Evolutionary conservation across 2,113 vertebrate genomes (phyloP).

Genomic region (Ptilonorhynchus violaceus): DNA sequence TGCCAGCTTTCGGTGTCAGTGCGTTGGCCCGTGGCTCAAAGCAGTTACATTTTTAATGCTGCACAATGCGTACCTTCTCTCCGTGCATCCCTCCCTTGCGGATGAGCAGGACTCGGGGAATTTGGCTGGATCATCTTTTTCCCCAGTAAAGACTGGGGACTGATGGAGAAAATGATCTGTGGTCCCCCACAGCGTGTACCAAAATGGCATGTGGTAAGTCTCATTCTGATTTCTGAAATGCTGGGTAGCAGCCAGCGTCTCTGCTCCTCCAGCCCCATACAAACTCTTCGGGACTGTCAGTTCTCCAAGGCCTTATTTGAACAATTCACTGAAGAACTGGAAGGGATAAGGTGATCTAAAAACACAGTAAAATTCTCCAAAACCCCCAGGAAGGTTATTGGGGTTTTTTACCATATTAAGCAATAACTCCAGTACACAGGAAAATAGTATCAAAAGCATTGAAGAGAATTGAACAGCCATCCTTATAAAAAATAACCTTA

Average conservation of each 20-base stretch:
- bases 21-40: conserved; percentile 15
- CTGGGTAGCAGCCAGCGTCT: neutral
- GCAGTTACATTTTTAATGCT: neutral
- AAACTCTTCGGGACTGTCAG: conserved; percentile 27
- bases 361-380: neutral
- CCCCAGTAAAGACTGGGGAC: neutral
- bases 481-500: neutral
- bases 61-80: conserved; percentile 44
- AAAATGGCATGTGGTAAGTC: conserved; percentile 39
- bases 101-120: neutral
- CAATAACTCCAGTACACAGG: neutral
- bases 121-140: conserved; percentile 1
- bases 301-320: conserved; percentile 57
- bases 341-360: conserved; percentile 43
- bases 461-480: neutral
- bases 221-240: conserved; percentile 33
- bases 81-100: neutral
- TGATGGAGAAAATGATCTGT: conserved; percentile 36
- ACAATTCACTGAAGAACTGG: conserved; percentile 17
- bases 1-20: conserved; percentile 46
- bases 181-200: conserved; percentile 17
- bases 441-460: neutral
- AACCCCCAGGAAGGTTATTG: neutral
- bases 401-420: neutral
- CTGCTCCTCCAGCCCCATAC: neutral